phyloP scores from a whole-genome alignment of 2,888 invertebrate genomes.

The Hirtodrosophila alboralis region DNA sequence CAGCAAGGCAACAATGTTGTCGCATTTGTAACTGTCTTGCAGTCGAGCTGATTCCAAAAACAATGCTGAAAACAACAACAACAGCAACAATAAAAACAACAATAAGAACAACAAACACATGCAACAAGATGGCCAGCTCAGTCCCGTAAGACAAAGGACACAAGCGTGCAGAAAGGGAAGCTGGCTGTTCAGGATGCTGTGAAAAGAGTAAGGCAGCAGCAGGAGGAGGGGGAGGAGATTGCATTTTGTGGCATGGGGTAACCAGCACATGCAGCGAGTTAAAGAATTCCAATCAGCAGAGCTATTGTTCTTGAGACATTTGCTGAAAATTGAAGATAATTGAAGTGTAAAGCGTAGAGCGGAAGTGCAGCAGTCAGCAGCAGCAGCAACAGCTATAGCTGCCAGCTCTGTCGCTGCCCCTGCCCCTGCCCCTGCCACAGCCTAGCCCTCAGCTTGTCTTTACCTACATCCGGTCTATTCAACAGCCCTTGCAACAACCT shows the following conservation, averaged over 20 bases:
- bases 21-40: slow-evolving; percentile 77
- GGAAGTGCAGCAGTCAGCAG: slow-evolving; percentile 76
- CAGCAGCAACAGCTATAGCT: slow-evolving; percentile 18
- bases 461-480: slow-evolving; percentile 25
- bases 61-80: slow-evolving; percentile 45
- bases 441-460: slow-evolving; percentile 1
- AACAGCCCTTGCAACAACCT: slow-evolving; percentile 11
- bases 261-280: slow-evolving; percentile 70
- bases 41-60: slow-evolving; percentile 50
- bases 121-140: slow-evolving; percentile 4
- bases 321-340: slow-evolving; percentile 80
- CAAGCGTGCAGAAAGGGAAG: slow-evolving; percentile 32
- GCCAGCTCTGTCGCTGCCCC: background rate
- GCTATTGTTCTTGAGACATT: slow-evolving; percentile 81
- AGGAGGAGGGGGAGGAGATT: background rate
- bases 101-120: slow-evolving; percentile 10
- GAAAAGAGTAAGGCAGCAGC: background rate
- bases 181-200: slow-evolving; percentile 6
- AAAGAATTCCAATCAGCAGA: slow-evolving; percentile 79
- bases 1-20: slow-evolving; percentile 70
- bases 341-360: slow-evolving; percentile 77
- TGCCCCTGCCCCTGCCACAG: background rate
- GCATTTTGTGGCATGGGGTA: slow-evolving; percentile 42
- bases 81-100: slow-evolving; percentile 12
- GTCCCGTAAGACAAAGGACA: slow-evolving; percentile 50